Conservation (phyloP, 2,888 invertebrate genomes). For the Pinctada fucata region DNA sequence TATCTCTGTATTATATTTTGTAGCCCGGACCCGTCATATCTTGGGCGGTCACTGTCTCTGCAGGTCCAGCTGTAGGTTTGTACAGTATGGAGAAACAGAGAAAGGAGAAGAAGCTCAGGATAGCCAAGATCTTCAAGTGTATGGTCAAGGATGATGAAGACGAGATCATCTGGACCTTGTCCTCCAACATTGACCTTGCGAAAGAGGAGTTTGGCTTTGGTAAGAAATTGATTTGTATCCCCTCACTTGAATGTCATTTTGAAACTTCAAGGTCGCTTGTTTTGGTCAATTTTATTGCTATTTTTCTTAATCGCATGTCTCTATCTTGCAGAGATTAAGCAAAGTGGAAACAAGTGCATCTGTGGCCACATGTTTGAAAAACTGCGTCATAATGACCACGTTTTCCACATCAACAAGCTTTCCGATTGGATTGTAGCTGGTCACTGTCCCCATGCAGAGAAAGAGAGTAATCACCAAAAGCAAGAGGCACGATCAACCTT, state of each 20-base stretch:
- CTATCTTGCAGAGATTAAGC: constrained; percentile 15
- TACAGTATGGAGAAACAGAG: too few species aligned
- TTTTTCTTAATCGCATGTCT: background rate
- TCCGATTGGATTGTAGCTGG: constrained; percentile 28
- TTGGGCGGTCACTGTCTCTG: too few species aligned
- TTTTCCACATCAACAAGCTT: constrained; percentile 33
- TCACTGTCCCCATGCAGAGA: constrained; percentile 30
- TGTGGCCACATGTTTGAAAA: constrained; percentile 40
- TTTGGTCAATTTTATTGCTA: background rate
- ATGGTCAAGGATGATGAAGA: constrained; percentile 22
- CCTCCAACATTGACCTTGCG: constrained; percentile 11
- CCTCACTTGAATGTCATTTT: background rate
- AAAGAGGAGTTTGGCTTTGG: constrained; percentile 23
- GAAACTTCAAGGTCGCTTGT: background rate
- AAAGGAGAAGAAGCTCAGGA: background rate
- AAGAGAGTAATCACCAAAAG: background rate
- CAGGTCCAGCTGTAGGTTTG: too few species aligned
- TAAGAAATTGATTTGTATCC: too few species aligned
- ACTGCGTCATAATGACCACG: constrained; percentile 34
- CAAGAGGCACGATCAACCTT: constrained; percentile 20
- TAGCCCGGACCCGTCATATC: too few species aligned
- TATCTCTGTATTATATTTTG: too few species aligned
- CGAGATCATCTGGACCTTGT: constrained; percentile 17
- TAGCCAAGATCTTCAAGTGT: constrained; percentile 4
- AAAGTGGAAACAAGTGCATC: constrained; percentile 21